Evolutionary conservation across 2,888 invertebrate genomes (phyloP).

Genomic region (Fragum whitleyi): DNA sequence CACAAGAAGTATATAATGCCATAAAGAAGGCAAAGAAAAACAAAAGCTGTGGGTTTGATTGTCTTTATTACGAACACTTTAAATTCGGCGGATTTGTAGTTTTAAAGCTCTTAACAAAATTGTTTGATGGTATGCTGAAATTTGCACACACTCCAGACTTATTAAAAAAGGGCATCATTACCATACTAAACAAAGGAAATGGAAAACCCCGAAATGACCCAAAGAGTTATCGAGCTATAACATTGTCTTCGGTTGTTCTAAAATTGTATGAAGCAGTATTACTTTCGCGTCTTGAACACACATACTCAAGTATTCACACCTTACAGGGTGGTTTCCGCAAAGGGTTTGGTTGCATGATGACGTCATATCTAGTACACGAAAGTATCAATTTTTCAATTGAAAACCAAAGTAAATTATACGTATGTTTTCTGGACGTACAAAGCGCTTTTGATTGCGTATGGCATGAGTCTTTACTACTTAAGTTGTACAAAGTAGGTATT

Average conservation of each 20-base stretch:
- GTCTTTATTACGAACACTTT: no score
- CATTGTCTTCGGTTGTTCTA: background rate
- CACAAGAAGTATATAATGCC: no score
- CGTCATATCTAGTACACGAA: no score
- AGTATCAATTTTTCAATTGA: background rate
- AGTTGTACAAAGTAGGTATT: background rate
- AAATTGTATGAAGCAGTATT: no score
- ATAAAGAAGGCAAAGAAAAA: no score
- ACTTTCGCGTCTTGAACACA: no score
- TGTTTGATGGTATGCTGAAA: no score
- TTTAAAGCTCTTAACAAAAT: no score
- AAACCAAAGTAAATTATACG: background rate
- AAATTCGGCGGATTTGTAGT: no score
- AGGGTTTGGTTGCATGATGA: background rate
- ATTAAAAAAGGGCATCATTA: background rate
- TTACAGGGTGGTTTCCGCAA: slow-evolving; percentile 3
- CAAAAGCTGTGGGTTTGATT: no score
- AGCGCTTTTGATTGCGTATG: slow-evolving; percentile 3
- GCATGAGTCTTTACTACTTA: background rate
- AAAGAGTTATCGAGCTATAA: background rate
- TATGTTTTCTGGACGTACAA: background rate
- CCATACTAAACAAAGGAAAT: background rate
- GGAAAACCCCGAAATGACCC: background rate
- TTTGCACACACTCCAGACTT: no score
- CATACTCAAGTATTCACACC: background rate